Conservation (phyloP, 2,113 vertebrate genomes). For the Aix galericulata region DNA sequence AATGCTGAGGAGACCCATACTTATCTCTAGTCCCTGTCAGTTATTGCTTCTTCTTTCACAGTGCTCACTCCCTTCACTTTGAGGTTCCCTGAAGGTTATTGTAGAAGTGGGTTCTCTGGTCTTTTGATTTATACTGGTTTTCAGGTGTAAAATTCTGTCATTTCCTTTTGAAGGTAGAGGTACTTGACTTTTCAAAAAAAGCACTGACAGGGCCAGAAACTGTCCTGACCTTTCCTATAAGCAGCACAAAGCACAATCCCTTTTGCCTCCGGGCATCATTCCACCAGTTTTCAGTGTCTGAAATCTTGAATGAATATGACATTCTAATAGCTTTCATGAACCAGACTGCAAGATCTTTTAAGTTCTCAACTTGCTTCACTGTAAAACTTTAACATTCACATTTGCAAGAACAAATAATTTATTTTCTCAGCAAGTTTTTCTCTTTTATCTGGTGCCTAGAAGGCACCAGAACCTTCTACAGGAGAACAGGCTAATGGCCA, state of each 20-base stretch:
- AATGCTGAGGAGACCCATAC: fast-evolving
- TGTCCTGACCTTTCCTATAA: not conserved
- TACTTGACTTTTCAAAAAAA: not conserved
- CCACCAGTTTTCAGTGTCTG: not conserved
- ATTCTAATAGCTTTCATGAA: not conserved
- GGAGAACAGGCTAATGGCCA: not conserved
- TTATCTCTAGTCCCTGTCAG: not conserved
- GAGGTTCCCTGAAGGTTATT: not conserved
- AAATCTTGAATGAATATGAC: not conserved
- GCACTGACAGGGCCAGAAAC: not conserved
- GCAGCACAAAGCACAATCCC: not conserved
- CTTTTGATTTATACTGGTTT: not conserved
- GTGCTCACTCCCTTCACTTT: not conserved
- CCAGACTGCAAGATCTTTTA: not conserved
- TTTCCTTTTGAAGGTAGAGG: not conserved
- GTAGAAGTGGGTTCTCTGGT: not conserved
- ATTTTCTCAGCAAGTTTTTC: not conserved
- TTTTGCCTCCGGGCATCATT: not conserved
- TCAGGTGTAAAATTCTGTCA: not conserved
- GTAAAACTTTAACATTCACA: not conserved
- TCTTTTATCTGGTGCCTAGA: not conserved
- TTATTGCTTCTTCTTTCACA: not conserved
- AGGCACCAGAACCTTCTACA: not conserved
- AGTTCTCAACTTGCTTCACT: not conserved
- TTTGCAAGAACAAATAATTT: not conserved